These are phyloP conservation scores for Sylvilagus bachmani DNA, from an alignment of 2,113 vertebrate species.

Conservation along the genomic window DNA sequence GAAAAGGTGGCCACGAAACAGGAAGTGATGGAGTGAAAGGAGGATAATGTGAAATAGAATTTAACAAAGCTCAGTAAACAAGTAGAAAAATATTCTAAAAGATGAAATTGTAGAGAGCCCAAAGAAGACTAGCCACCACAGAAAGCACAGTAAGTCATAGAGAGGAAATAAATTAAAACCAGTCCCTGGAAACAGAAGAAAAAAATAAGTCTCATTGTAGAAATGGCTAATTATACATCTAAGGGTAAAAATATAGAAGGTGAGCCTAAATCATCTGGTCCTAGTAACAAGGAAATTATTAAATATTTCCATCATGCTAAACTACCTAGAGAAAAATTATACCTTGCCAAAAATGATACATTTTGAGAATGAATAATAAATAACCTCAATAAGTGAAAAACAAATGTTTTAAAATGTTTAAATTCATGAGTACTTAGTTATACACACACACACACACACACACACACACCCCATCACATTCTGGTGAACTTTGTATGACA, in stretches of 20 bases:
- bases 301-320: background rate
- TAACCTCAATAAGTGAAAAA: background rate
- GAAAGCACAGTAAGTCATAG: background rate
- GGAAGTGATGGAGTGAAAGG: slow-evolving; percentile 15
- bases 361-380: background rate
- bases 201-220: background rate
- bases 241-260: background rate
- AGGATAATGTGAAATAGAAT: background rate
- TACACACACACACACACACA: background rate
- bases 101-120: background rate
- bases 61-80: background rate
- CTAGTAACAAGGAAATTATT: background rate
- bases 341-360: background rate
- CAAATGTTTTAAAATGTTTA: background rate
- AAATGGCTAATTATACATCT: background rate
- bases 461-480: background rate
- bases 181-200: background rate
- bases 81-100: background rate
- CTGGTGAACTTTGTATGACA: background rate
- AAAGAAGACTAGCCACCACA: background rate
- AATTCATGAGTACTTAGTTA: background rate
- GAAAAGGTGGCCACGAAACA: background rate
- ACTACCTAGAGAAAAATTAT: background rate
- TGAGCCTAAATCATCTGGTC: background rate
- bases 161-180: background rate